phyloP scores from a whole-genome alignment of 2,888 invertebrate species.

The Dyspetes luteomarginatus region DNA sequence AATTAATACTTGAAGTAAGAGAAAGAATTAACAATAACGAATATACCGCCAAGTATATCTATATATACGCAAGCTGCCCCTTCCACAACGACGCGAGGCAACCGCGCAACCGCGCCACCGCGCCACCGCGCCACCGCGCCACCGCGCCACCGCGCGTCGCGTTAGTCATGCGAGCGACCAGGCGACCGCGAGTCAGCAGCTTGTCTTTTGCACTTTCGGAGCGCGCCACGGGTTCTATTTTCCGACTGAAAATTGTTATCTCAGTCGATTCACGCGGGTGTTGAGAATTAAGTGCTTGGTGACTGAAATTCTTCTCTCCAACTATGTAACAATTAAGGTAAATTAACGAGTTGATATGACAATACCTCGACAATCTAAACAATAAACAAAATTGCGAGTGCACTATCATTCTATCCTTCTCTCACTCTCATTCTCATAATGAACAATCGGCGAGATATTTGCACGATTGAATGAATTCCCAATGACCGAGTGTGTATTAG shows the following conservation, averaged over 20 bases:
- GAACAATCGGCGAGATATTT: conserved; percentile 17
- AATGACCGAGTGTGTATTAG: conserved; percentile 22
- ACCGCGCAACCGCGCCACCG: no score
- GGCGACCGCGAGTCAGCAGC: conserved; percentile 9
- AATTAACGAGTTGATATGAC: not conserved
- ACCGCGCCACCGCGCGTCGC: conserved; percentile 12
- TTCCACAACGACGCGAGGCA: no score
- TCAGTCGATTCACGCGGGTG: conserved; percentile 22
- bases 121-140: no score
- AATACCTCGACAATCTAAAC: not conserved
- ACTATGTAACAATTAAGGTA: not conserved
- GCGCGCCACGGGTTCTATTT: conserved; percentile 52
- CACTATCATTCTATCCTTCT: not conserved
- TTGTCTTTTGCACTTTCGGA: conserved; percentile 41
- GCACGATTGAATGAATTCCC: conserved; percentile 46
- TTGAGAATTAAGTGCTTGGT: conserved; percentile 4
- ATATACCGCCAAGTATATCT: no score
- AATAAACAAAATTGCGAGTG: not conserved
- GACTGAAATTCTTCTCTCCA: not conserved
- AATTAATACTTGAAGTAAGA: no score
- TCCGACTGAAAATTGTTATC: conserved; percentile 27
- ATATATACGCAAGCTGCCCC: no score
- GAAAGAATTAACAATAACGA: no score
- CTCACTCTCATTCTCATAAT: not conserved
- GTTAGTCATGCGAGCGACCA: conserved; percentile 46